These are phyloP conservation scores for Coracopsis vasa DNA, from an alignment of 2,113 vertebrate genomes.

Conservation along the genomic window DNA sequence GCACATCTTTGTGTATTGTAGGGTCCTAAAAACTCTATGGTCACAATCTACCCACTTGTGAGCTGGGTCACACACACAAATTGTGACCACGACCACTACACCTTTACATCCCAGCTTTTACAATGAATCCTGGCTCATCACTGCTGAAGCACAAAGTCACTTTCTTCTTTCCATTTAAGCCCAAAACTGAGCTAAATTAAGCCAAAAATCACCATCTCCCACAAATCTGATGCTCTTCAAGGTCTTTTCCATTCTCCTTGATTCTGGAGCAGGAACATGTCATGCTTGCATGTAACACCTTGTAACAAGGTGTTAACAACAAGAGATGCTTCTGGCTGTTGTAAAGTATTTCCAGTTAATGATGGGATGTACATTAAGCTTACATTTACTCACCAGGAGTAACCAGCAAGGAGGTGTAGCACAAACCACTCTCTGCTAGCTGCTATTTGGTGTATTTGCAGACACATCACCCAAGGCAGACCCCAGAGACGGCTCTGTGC, in stretches of 20 bases:
- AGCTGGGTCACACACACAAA: neutral
- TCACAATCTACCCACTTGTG: neutral
- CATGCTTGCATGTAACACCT: neutral
- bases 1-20: no score
- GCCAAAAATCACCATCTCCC: neutral
- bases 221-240: neutral
- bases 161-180: neutral
- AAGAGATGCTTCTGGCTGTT: neutral
- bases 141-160: neutral
- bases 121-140: neutral
- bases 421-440: neutral
- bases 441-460: neutral
- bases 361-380: neutral
- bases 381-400: neutral
- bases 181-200: neutral
- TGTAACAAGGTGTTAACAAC: neutral
- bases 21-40: neutral
- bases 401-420: neutral
- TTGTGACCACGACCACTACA: neutral
- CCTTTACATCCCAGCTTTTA: neutral
- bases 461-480: neutral
- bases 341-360: neutral
- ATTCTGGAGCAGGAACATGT: neutral
- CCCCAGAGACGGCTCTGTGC: fast-evolving
- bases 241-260: neutral